phyloP scores from a whole-genome alignment of 2,888 invertebrate genomes.

The Stenotaenia linearis region DNA sequence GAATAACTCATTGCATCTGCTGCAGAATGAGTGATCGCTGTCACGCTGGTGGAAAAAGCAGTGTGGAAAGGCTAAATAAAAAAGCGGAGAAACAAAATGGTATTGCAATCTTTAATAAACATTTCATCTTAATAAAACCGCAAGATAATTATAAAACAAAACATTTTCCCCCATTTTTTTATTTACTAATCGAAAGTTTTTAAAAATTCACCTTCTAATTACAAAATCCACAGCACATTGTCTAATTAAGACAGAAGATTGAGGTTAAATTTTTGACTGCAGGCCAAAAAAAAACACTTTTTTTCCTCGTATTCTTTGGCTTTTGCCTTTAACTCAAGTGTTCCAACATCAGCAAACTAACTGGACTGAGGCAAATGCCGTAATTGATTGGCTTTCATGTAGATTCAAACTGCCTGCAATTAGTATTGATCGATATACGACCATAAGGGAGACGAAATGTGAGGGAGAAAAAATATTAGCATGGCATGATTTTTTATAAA shows the following conservation, averaged over 20 bases:
- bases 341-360: slow-evolving; percentile 15
- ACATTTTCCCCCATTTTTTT: too few relatives aligned
- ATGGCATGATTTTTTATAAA: background rate
- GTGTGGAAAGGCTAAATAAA: background rate
- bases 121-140: too few relatives aligned
- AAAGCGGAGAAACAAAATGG: too few relatives aligned
- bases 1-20: slow-evolving; percentile 22
- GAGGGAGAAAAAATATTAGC: background rate
- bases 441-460: background rate
- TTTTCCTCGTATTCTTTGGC: background rate
- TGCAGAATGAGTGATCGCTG: slow-evolving; percentile 16
- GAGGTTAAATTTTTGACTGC: slow-evolving; percentile 15
- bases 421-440: background rate
- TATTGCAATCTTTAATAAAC: too few relatives aligned
- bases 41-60: background rate
- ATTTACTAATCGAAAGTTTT: background rate
- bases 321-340: background rate
- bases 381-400: slow-evolving; percentile 24
- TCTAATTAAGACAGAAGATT: slow-evolving; percentile 2
- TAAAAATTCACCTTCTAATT: background rate
- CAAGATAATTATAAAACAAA: background rate
- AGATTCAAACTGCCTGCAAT: slow-evolving; percentile 21
- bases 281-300: background rate
- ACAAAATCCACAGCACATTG: background rate
- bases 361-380: slow-evolving; percentile 22